phyloP scores from a whole-genome alignment of 2,888 invertebrate genomes.

The Hypomecis atomaria region DNA sequence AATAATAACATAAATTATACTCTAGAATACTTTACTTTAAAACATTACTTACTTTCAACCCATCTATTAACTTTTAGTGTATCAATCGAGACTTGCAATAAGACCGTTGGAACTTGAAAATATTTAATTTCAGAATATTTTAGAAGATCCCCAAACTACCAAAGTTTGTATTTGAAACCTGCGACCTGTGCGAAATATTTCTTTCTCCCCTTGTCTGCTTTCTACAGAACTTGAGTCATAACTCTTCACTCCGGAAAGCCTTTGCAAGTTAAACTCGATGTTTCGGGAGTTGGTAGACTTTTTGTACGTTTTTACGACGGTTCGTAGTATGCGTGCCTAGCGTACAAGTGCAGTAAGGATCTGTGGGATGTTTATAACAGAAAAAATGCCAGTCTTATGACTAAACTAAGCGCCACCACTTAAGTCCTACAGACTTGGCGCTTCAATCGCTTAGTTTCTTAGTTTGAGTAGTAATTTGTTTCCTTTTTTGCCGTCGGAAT shows the following conservation, averaged over 20 bases:
- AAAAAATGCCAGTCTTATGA: too few relatives aligned
- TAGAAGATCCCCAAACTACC: constrained; percentile 3
- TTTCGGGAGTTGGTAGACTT: constrained; percentile 63
- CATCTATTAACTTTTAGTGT: too few relatives aligned
- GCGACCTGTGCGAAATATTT: constrained; percentile 29
- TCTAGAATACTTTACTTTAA: too few relatives aligned
- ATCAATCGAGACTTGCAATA: too few relatives aligned
- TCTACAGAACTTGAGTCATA: constrained; percentile 70
- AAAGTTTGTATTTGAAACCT: constrained; percentile 20
- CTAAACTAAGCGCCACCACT: too few relatives aligned
- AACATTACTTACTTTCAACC: too few relatives aligned
- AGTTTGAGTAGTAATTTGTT: not conserved
- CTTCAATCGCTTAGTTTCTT: too few relatives aligned
- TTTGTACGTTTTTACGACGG: constrained; percentile 61
- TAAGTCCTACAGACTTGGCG: too few relatives aligned
- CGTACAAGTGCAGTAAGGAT: constrained; percentile 18
- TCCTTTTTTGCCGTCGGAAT: not conserved
- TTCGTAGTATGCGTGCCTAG: constrained; percentile 32
- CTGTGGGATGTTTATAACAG: too few relatives aligned
- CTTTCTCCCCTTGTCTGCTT: constrained; percentile 50
- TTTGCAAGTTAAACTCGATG: constrained; percentile 68
- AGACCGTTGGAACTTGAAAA: too few relatives aligned
- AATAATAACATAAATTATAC: too few relatives aligned
- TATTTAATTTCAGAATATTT: not conserved
- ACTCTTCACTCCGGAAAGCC: constrained; percentile 67